These are phyloP conservation scores for Agrotis ipsilon DNA, from an alignment of 2,888 invertebrate genomes.

Conservation along the genomic window DNA sequence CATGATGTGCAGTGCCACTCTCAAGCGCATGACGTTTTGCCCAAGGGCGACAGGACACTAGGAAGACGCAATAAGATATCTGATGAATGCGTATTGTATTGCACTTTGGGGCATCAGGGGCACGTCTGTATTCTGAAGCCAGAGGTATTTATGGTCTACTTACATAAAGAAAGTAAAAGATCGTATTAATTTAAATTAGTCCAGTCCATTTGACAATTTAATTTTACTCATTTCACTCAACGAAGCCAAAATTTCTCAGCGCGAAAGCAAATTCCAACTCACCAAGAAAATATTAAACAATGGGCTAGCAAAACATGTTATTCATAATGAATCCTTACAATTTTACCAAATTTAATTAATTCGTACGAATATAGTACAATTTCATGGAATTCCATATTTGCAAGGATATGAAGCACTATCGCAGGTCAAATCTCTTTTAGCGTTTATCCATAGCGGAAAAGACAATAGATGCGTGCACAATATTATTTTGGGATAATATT, in stretches of 20 bases:
- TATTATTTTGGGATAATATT: too few relatives aligned
- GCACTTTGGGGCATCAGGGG: too few relatives aligned
- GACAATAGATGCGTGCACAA: too few relatives aligned
- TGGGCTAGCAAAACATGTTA: slow-evolving; percentile 22
- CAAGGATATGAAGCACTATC: slow-evolving; percentile 66
- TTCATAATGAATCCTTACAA: slow-evolving; percentile 28
- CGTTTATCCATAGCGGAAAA: too few relatives aligned
- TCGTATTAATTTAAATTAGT: not conserved
- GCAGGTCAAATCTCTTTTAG: slow-evolving; percentile 45
- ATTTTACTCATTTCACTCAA: not conserved
- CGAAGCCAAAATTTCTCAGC: slow-evolving; percentile 1
- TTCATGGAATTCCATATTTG: slow-evolving; percentile 55
- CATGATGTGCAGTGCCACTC: too few relatives aligned
- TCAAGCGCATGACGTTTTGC: too few relatives aligned
- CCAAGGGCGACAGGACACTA: too few relatives aligned
- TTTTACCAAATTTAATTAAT: slow-evolving; percentile 56
- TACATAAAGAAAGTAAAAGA: too few relatives aligned
- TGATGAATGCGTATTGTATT: too few relatives aligned
- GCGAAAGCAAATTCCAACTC: slow-evolving; percentile 24
- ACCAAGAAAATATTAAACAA: slow-evolving; percentile 29
- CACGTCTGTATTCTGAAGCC: too few relatives aligned
- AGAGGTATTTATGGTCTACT: too few relatives aligned
- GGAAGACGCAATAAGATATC: too few relatives aligned
- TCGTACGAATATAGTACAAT: slow-evolving; percentile 32
- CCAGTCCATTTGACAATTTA: slow-evolving; percentile 4